Conservation (phyloP, 2,113 vertebrate species). For the Nothobranchius kuhntae region DNA sequence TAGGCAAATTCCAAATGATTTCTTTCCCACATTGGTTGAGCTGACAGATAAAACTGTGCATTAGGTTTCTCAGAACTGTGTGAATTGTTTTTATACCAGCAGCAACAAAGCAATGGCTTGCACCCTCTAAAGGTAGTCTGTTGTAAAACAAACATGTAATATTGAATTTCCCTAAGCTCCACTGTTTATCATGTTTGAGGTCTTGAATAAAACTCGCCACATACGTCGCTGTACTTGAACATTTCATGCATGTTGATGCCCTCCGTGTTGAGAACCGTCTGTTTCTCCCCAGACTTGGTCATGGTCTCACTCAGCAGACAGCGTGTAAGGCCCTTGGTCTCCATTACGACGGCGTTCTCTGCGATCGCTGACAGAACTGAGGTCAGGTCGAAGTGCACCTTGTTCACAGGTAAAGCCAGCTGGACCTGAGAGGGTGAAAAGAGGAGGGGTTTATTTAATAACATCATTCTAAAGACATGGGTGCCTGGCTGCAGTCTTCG, state of each 20-base stretch:
- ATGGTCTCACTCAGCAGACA: slow-evolving; percentile 88
- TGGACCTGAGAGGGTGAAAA: slow-evolving; percentile 77
- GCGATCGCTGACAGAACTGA: slow-evolving; percentile 84
- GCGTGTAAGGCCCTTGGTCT: slow-evolving; percentile 88
- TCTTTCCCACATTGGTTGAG: too few relatives aligned
- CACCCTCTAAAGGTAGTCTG: too few relatives aligned
- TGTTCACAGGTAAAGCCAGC: slow-evolving; percentile 83
- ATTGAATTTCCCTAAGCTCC: too few relatives aligned
- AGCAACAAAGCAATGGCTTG: too few relatives aligned
- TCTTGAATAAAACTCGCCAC: slow-evolving; percentile 12
- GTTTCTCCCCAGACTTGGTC: slow-evolving; percentile 76
- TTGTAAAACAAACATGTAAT: too few relatives aligned
- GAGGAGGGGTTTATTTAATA: neutral
- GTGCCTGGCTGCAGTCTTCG: neutral
- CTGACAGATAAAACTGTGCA: too few relatives aligned
- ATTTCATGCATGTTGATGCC: slow-evolving; percentile 94
- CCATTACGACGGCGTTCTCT: slow-evolving; percentile 81
- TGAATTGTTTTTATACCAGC: too few relatives aligned
- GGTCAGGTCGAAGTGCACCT: slow-evolving; percentile 90
- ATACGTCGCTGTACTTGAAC: slow-evolving; percentile 86
- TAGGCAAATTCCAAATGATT: too few relatives aligned
- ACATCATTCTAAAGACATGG: too few relatives aligned
- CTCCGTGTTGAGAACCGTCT: slow-evolving; percentile 85
- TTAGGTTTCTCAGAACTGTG: too few relatives aligned
- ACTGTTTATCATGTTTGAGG: neutral